Base-by-base conservation (phyloP, 2,113 vertebrate species). In the Rana temporaria region DNA sequence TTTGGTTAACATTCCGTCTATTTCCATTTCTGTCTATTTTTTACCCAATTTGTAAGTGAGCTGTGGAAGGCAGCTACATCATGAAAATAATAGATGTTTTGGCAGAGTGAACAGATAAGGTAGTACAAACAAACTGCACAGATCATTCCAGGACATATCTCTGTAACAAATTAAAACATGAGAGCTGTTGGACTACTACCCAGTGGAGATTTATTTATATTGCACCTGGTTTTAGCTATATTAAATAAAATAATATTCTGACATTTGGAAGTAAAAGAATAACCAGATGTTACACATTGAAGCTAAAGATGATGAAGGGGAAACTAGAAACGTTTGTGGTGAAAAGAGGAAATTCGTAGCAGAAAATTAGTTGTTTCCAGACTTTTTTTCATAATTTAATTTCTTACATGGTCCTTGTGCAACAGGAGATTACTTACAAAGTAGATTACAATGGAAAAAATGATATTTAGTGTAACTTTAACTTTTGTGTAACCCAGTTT, bases 211-310 rank as follows among this genome's bases (percentile, higher is more conserved):
- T 83, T 83, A 83, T 76, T 83, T 83, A 76, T 76, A 76, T 83
- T 67, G 81, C 81, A 83, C 81, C 81, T 83, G 81, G 81, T 83
- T 83, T 76, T 68, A 83, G 81, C 81, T 83, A 83, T 60, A 52
- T 83, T 83, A 83, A 83, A 74, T 83, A 83, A 67, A 83, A 74
- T 72, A 83, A 83, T 83, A 83, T 83, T 76, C 81, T 83, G 72
- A 83, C 81, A 83, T 83, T 82, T 75, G 56, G 71, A 83, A 59
- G 72, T 68, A 83, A 74, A 82, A 73, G 71, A 68, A 76, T 83
- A 76, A 59, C 71, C 81, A 83, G 81, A 83, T 83, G 81, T 83
- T 83, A 60, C 48, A 76, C 55, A 62, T 48, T 67, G 81, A 76
- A 68, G 52, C 60, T 76, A 83, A 74, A 76, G 63, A 76, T 76